A percentile compares a stretch with the other conserved stretches of the same genome.
Evolutionary conservation across 1,140 invertebrate species (phyloP).

Genomic region (Brachionus sp.): DNA sequence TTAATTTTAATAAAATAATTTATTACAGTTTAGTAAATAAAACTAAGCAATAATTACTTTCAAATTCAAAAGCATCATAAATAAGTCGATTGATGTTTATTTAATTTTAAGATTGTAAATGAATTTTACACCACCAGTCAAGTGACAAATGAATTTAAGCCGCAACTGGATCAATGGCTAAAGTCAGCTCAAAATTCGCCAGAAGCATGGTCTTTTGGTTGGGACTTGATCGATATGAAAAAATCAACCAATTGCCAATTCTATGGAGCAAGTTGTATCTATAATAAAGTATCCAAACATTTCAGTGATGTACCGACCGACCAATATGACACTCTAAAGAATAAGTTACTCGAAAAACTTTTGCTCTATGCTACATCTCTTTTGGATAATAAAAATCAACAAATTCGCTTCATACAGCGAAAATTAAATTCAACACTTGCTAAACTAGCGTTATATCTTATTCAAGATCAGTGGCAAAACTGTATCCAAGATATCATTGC

Average conservation of each 20-base stretch:
- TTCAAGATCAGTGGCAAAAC: constrained; percentile 43
- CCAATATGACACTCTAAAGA: constrained; percentile 33
- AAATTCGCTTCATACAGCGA: constrained; percentile 14
- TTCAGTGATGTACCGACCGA: constrained; percentile 32
- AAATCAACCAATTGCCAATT: constrained; percentile 44
- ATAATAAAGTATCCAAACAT: constrained; percentile 44
- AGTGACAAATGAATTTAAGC: constrained; percentile 41
- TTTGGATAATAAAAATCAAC: constrained; percentile 20
- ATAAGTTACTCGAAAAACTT: constrained; percentile 34
- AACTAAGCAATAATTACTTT: too few species aligned
- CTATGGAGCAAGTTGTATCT: constrained; percentile 37
- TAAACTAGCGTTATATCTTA: constrained; percentile 33
- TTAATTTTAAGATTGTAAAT: constrained; percentile 13
- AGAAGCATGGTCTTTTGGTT: constrained; percentile 31
- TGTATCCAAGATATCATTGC: constrained; percentile 27
- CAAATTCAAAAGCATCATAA: too few species aligned
- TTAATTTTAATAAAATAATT: too few species aligned
- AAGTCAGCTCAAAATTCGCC: constrained; percentile 16
- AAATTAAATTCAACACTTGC: constrained; percentile 35
- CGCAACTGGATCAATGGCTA: constrained; percentile 38
- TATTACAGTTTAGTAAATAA: too few species aligned
- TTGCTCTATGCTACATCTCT: constrained; percentile 24
- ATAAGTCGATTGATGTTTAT: too few species aligned
- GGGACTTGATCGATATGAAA: constrained; percentile 29
- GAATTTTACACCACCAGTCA: constrained; percentile 42